Base-by-base conservation (phyloP, 2,888 invertebrate species). In the Dastarcus helophoroides region DNA sequence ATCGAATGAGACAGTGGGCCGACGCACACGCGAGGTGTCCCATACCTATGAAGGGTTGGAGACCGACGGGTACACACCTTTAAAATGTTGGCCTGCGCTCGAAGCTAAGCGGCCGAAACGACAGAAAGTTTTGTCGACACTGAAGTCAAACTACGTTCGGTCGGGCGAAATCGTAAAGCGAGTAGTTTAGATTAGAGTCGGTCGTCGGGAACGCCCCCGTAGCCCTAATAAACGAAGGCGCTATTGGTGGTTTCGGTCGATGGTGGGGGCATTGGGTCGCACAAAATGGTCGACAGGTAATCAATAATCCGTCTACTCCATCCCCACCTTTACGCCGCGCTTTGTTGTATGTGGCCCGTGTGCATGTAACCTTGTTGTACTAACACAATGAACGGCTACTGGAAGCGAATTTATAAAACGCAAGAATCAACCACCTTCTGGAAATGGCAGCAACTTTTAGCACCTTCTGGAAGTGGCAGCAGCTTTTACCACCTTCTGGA, bases 271-370 rank as follows among this genome's bases (percentile, higher is more conserved):
- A 44, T 39, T 37, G 46, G 46, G 50, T 44, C 43, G 43, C 54
- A 60, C 60, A 60, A 60, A 60, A 60, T 60, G 60, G 60, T 58
- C 54, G 58, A 50, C 54, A 44, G 51, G 51, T 55, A 54, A 59
- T 59, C 58, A 55, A 59, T 59, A 54, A 48, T 43, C 42, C 37
- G 25, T 29, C 11, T 17, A 21, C 19, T 26, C 33, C 19, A 7
- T 14, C 25, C 33, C 11, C 33, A 9, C 17, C 11, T 7, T 15
- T 22, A 31, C 26, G n/a, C 14, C n/a, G 16, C 19, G 31, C 14
- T 35, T 35, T 35, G 22, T 26, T 15, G 26, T 31, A 19, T 17
- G 19, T 7, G 6, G n/a, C n/a, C n/a, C n/a, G n/a, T n/a, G n/a
- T n/a, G 19, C 19, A 6, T 7, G 19, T 19, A 19, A 19, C 19